Evolutionary conservation across 2,113 vertebrate genomes (phyloP), one percentile per base, ranked within the genome.

Genomic region (Leiothrix lutea): DNA sequence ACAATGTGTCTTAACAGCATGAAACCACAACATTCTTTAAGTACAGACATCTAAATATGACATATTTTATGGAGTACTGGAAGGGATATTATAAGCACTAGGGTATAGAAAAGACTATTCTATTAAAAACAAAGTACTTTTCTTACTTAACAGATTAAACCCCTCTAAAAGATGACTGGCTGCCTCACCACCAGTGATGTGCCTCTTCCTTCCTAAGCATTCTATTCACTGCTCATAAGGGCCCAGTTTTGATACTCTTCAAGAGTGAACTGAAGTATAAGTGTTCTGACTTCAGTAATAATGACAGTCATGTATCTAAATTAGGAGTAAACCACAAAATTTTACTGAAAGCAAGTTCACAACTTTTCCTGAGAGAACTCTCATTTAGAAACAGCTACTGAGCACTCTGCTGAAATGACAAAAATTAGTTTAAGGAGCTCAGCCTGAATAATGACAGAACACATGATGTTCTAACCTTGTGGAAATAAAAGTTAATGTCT

Each of bases 1-100:
- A 73, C 26, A 40, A 47, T 7, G 10, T 25, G 20, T 16, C 51
- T 66, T 58, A 33, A 91, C 74, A 60, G 44, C 33, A 57, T 3
- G 66, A 91, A 91, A 82, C 45, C 66, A 65, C 80, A 81, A 75
- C 19, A n/a, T 71, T 67, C 70, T 71, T 94, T 50, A 91, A 73
- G 35, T 33, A 69, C 16, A 91, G 42, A 40, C 57, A 77, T 62
- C 12, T 50, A 85, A 75, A 87, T 22, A 66, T 0, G 0, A 93
- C 38, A 25, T 15, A 33, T 70, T 88, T 70, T 62, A 73, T 2
- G 4, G 64, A 92, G n/a, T 73, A 88, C 75, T 15, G 33, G 66
- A 79, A 44, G 51, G 35, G 47, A 36, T 75, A 65, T 45, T 61
- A 26, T 7, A 75, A 85, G 44, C 35, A 77, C 28, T 60, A 66